These are phyloP conservation scores for Phrynosoma blainvillii DNA, from an alignment of 2,113 vertebrate species.

Conservation along the genomic window DNA sequence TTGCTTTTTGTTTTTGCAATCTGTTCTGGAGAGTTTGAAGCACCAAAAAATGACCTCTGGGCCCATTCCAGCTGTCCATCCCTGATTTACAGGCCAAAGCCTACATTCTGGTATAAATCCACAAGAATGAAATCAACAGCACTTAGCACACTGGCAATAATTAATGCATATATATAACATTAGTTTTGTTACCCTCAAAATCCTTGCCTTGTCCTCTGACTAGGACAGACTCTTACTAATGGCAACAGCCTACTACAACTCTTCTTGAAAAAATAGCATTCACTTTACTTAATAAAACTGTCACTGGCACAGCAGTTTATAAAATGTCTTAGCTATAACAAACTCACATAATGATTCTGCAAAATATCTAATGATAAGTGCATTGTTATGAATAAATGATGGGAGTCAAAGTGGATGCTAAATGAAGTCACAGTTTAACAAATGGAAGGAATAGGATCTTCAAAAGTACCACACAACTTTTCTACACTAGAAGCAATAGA, in stretches of 20 bases:
- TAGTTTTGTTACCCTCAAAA: conserved; percentile 13
- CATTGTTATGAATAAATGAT: conserved; percentile 65
- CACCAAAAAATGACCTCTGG: background rate
- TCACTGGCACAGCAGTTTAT: conserved; percentile 70
- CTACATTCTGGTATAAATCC: background rate
- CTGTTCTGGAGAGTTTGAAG: too few relatives aligned
- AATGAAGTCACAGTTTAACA: conserved; percentile 29
- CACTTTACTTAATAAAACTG: conserved; percentile 67
- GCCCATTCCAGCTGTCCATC: too few relatives aligned
- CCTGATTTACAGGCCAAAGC: background rate
- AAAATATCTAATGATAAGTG: conserved; percentile 51
- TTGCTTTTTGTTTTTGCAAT: too few relatives aligned
- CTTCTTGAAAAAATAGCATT: conserved; percentile 4
- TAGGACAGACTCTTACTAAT: background rate
- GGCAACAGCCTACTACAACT: background rate
- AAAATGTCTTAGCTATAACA: conserved; percentile 65
- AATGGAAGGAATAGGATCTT: conserved; percentile 12
- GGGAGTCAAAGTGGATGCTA: conserved; percentile 47
- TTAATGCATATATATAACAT: background rate
- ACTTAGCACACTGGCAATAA: background rate
- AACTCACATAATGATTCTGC: conserved; percentile 50
- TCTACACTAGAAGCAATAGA: background rate
- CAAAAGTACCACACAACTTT: background rate
- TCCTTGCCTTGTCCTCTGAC: conserved; percentile 16
- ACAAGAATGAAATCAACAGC: background rate